Evolutionary conservation across 2,113 vertebrate genomes (phyloP).

Genomic region (Cynopterus brachyotis): DNA sequence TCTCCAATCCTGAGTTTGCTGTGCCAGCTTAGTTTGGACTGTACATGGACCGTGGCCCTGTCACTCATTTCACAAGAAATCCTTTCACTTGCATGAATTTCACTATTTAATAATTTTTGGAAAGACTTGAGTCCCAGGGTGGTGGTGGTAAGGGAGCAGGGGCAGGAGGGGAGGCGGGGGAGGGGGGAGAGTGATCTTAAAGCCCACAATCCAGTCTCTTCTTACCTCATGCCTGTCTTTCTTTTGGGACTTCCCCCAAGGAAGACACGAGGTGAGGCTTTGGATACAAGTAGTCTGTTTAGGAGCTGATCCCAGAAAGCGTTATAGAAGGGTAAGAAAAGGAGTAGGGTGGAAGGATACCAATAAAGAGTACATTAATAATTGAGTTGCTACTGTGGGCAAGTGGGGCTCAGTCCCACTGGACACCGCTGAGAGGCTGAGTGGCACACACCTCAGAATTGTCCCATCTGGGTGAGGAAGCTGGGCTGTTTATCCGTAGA

Average conservation of each 20-base stretch:
- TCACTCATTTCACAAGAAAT: neutral
- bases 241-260: neutral
- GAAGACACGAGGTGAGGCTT: neutral
- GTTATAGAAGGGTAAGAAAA: neutral
- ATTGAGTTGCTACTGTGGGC: neutral
- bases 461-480: neutral
- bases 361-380: rapidly evolving
- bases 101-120: neutral
- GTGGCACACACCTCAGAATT: neutral
- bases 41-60: too few species aligned
- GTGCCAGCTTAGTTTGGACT: neutral
- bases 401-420: neutral
- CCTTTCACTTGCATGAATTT: neutral
- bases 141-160: too few species aligned
- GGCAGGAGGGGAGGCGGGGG: too few species aligned
- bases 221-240: neutral
- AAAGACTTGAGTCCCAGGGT: neutral
- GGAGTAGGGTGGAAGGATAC: neutral
- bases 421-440: neutral
- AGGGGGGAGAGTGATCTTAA: rapidly evolving
- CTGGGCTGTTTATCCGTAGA: too few species aligned
- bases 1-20: neutral
- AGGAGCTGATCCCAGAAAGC: neutral
- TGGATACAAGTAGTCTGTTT: neutral
- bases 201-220: neutral